These are phyloP conservation scores for Hylomyscus alleni DNA, from an alignment of 2,797 vertebrate genomes.

Conservation along the genomic window DNA sequence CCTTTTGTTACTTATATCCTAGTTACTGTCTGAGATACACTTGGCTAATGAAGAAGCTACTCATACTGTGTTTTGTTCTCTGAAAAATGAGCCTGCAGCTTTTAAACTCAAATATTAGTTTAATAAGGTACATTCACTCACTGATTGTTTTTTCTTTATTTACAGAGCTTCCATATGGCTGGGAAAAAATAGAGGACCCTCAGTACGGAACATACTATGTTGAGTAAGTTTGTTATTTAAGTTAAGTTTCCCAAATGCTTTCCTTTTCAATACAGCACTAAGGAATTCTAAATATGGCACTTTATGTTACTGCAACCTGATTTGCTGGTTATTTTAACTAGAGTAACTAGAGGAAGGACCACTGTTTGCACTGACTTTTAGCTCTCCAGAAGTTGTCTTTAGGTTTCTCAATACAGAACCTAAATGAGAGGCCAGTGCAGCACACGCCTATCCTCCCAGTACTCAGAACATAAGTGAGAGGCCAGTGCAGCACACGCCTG, in stretches of 20 bases:
- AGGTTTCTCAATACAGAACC: conserved; percentile 5
- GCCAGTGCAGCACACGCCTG: background rate
- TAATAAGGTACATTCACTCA: conserved; percentile 46
- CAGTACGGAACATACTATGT: conserved; percentile 98
- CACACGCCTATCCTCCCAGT: background rate
- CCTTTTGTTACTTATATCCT: conserved; percentile 42
- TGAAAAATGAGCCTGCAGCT: conserved; percentile 42
- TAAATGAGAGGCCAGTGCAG: background rate
- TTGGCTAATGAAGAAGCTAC: conserved; percentile 11
- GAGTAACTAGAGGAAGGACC: background rate
- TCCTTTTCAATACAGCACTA: background rate
- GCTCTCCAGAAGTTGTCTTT: conserved; percentile 24
- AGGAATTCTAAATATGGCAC: too few relatives aligned
- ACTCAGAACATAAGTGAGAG: background rate
- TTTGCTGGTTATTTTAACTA: background rate
- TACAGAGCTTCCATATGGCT: conserved; percentile 98
- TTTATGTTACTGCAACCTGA: background rate
- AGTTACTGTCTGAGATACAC: background rate
- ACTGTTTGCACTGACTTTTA: background rate
- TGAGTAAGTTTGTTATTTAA: conserved; percentile 93
- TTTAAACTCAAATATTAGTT: background rate
- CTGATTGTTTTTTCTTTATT: conserved; percentile 67
- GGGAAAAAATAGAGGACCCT: conserved; percentile 99
- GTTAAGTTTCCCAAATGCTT: conserved; percentile 11
- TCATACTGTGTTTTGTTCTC: conserved; percentile 15